Evolutionary conservation across 2,797 vertebrate species (phyloP).

Genomic region (Hydrophis major): DNA sequence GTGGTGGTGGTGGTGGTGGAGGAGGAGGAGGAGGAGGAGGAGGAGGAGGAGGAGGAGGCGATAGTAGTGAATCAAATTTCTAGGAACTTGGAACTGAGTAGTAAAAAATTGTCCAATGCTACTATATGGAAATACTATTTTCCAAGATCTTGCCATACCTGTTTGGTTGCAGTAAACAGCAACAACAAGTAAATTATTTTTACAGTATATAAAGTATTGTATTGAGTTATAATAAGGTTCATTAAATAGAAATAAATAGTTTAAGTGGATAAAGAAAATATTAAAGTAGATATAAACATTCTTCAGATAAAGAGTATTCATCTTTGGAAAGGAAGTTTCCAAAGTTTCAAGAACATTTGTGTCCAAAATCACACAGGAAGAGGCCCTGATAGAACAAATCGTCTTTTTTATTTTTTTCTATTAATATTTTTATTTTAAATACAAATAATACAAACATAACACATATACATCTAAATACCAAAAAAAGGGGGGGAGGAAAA

Average conservation of each 20-base stretch:
- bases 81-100: not conserved
- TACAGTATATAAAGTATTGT: not conserved
- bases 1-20: rapidly evolving
- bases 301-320: not conserved
- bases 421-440: too few species aligned
- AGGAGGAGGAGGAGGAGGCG: too few species aligned
- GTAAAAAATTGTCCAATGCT: not conserved
- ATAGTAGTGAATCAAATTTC: not conserved
- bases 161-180: not conserved
- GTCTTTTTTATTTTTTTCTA: too few species aligned
- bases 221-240: not conserved
- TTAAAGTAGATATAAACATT: not conserved
- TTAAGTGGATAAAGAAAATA: not conserved
- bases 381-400: not conserved
- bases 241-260: not conserved
- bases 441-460: too few species aligned
- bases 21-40: too few species aligned
- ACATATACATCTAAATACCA: too few species aligned
- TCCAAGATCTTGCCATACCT: not conserved
- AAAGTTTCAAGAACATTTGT: not conserved
- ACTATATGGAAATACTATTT: not conserved
- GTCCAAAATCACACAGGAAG: not conserved
- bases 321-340: not conserved
- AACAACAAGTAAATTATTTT: not conserved
- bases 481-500: too few species aligned